These are phyloP conservation scores for Neoaliturus tenellus DNA, from an alignment of 2,888 invertebrate species.

Conservation along the genomic window DNA sequence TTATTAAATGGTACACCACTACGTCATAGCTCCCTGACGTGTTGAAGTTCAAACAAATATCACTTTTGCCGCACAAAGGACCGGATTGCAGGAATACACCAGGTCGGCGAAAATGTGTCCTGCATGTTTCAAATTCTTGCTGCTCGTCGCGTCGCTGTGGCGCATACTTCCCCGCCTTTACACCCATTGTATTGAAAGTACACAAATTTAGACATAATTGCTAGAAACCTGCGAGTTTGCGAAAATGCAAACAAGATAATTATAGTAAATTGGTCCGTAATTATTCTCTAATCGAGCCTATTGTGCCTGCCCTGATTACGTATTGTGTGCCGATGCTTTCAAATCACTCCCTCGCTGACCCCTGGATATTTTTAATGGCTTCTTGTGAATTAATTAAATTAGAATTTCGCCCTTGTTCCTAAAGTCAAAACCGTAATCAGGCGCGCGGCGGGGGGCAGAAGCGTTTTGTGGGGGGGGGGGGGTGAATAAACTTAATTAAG, in stretches of 20 bases:
- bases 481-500: neutral
- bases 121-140: neutral
- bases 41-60: too few species aligned
- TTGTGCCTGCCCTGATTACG: slow-evolving; percentile 9
- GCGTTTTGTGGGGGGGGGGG: neutral
- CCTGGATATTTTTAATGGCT: neutral
- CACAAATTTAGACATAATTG: neutral
- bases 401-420: neutral
- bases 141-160: neutral
- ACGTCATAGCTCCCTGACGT: too few species aligned
- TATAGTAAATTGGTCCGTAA: neutral
- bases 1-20: too few species aligned
- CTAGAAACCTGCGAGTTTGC: neutral
- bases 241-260: neutral
- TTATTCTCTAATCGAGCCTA: slow-evolving; percentile 1
- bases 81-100: neutral
- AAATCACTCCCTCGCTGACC: neutral
- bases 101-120: neutral
- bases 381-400: neutral
- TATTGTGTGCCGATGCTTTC: neutral
- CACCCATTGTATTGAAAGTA: neutral
- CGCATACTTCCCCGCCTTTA: neutral
- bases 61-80: too few species aligned
- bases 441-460: neutral
- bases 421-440: slow-evolving; percentile 19